Evolutionary conservation across 2,888 invertebrate genomes (phyloP), one percentile per base, ranked within the genome.

Genomic region (Eledona agricola): DNA sequence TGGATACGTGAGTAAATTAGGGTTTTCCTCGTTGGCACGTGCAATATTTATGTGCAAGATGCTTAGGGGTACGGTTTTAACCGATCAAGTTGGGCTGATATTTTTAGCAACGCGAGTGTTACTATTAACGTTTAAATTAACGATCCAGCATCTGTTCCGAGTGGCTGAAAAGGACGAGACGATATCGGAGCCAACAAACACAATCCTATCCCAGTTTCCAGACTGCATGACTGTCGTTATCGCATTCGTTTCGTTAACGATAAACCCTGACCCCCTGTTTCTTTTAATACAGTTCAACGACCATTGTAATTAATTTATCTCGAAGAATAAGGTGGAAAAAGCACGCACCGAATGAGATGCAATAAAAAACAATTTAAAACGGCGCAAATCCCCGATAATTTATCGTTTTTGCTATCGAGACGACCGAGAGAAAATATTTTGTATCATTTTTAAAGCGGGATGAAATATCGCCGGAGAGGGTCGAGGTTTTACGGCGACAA

Each of bases 61-160:
- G 25, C 37, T 37, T 37, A 37, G 25, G 12, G 25, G 37, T 37
- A 37, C n/a, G n/a, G n/a, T n/a, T n/a, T 37, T 37, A 37, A 37
- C 37, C 25, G 37, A 37, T 37, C 23, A 22, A 37, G 37, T 37
- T 37, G n/a, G 10, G 20, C 26, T 16, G 42, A 20, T 42, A 42
- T 42, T 42, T 42, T 42, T 42, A 42, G 42, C 40, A 25, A 17
- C 13, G 23, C 15, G 34, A 35, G 34, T 22, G 34, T 35, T 35
- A 35, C 19, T 25, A 37, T 15, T 37, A 37, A 37, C 37, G 37
- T 37, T 40, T 26, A 40, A 40, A 40, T 40, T 40, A 40, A 40
- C 40, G 40, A 40, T 40, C 26, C 38, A 28, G 17, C 40, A 40
- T 40, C 28, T 40, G 28, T 28, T 40, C 26, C 25, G 25, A 16